Evolutionary conservation across 2,113 vertebrate genomes (phyloP).

Genomic region (Redunca redunca): DNA sequence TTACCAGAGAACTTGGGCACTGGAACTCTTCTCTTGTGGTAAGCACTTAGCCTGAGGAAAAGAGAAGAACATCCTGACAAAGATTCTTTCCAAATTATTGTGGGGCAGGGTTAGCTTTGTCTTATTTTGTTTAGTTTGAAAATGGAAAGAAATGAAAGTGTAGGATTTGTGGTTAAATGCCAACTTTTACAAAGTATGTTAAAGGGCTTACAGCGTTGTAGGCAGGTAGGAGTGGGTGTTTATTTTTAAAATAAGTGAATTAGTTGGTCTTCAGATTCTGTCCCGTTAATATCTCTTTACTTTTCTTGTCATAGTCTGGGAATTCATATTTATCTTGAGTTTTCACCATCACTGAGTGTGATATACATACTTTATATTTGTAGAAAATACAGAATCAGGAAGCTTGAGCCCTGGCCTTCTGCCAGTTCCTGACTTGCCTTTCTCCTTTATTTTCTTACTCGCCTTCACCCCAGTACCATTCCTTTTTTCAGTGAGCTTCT

Average conservation of each 20-base stretch:
- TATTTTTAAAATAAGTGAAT: neutral
- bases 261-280: neutral
- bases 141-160: neutral
- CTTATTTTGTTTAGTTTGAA: neutral
- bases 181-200: neutral
- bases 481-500: neutral
- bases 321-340: neutral
- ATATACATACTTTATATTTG: neutral
- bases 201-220: neutral
- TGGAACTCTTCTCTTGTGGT: neutral
- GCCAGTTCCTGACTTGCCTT: neutral
- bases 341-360: neutral
- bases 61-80: neutral
- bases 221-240: neutral
- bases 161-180: neutral
- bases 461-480: accelerated
- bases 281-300: too few species aligned
- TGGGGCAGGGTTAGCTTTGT: neutral
- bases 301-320: neutral
- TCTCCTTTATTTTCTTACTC: neutral
- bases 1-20: neutral
- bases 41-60: neutral
- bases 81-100: neutral
- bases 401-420: too few species aligned
- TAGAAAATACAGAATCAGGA: neutral